Evolutionary conservation across 2,888 invertebrate genomes (phyloP).

Genomic region (Hecatera dysodea): DNA sequence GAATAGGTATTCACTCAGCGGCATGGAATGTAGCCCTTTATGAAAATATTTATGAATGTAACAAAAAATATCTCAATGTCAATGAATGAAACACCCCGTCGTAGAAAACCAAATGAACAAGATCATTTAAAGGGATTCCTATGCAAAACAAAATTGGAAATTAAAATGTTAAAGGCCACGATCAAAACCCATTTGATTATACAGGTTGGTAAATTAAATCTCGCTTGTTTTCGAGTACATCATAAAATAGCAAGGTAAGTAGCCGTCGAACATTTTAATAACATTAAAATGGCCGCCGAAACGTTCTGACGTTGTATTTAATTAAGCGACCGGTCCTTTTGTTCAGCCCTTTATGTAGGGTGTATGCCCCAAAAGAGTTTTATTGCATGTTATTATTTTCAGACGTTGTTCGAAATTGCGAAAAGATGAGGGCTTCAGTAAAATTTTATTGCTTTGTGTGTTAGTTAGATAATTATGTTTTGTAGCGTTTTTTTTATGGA

Average conservation of each 20-base stretch:
- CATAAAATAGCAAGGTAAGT: constrained; percentile 84
- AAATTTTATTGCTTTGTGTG: constrained; percentile 60
- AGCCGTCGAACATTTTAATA: constrained; percentile 89
- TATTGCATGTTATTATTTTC: constrained; percentile 84
- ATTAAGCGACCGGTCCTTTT: constrained; percentile 85
- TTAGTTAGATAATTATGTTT: constrained; percentile 14
- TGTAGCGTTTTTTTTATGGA: constrained; percentile 2
- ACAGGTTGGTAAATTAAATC: constrained; percentile 82
- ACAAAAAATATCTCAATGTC: neutral
- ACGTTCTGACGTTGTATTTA: constrained; percentile 85
- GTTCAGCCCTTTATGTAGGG: constrained; percentile 75
- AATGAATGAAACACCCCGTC: neutral
- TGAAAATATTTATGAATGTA: neutral
- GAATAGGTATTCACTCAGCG: no score
- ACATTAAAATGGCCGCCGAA: constrained; percentile 87
- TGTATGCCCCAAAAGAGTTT: constrained; percentile 79
- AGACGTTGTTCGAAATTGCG: constrained; percentile 71
- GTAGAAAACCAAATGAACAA: neutral
- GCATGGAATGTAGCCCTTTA: no score
- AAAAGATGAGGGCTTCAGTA: constrained; percentile 57
- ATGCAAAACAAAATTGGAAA: constrained; percentile 42
- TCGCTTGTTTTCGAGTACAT: constrained; percentile 79
- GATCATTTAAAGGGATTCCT: constrained; percentile 17
- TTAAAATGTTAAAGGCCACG: constrained; percentile 43
- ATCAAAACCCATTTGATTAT: constrained; percentile 69